Conservation (phyloP, 2,113 vertebrate species). For the Psephotus haematonotus region DNA sequence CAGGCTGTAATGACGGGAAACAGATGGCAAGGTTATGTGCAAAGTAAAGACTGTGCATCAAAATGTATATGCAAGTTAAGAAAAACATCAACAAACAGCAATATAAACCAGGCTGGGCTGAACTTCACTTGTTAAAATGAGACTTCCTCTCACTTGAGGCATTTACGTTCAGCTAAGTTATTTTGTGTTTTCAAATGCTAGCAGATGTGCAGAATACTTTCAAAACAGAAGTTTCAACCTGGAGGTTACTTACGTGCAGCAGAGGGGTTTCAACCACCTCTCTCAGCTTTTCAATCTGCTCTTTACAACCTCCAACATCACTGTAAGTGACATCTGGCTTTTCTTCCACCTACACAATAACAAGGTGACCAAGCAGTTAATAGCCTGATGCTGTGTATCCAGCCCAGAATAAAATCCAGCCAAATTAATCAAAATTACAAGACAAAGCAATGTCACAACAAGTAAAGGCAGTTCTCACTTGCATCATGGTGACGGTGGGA, state of each 20-base stretch:
- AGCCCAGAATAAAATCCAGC: not conserved
- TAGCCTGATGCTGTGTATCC: not conserved
- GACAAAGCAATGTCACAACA: not conserved
- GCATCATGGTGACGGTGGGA: constrained; percentile 99
- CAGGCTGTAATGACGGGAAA: constrained; percentile 79
- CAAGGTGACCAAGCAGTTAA: not conserved
- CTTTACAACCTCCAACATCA: constrained; percentile 97
- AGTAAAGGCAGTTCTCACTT: constrained; percentile 77
- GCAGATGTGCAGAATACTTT: not conserved
- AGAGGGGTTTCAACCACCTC: constrained; percentile 98
- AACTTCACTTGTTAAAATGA: not conserved
- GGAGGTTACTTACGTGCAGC: constrained; percentile 86
- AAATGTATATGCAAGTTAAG: not conserved
- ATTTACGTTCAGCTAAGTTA: not conserved
- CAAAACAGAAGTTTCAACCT: not conserved
- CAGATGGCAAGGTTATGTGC: not conserved
- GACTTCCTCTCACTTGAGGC: not conserved
- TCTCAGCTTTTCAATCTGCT: constrained; percentile 97
- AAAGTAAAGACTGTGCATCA: not conserved
- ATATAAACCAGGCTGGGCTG: not conserved
- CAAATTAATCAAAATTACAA: not conserved
- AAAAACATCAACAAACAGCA: not conserved
- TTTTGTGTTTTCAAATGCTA: not conserved
- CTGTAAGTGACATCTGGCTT: constrained; percentile 99
- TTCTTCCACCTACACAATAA: constrained; percentile 88